Conservation (phyloP, 2,113 vertebrate species). For the Macroglossus sobrinus region DNA sequence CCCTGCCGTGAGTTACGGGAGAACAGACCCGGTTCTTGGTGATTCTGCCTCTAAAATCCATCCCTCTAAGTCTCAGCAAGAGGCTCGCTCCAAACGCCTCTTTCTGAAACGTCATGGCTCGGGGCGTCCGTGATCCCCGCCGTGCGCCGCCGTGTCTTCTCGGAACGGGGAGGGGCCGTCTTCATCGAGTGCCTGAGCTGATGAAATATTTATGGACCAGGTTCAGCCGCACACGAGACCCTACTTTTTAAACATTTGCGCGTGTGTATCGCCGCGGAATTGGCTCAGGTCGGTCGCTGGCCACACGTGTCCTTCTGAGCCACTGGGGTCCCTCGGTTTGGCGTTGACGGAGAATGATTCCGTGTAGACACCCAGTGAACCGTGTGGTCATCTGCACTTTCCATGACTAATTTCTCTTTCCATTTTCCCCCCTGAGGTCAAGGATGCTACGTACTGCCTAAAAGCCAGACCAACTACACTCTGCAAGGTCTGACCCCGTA, state of each 20-base stretch:
- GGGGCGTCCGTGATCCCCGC: not conserved
- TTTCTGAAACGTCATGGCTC: not conserved
- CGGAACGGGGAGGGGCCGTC: not conserved
- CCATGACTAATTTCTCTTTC: not conserved
- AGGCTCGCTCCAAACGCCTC: not conserved
- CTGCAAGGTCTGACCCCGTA: fast-evolving
- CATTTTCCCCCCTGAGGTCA: fast-evolving
- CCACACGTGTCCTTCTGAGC: not conserved
- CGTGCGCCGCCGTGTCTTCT: not conserved
- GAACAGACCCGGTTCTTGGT: fast-evolving
- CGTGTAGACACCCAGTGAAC: not conserved
- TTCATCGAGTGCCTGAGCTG: not conserved
- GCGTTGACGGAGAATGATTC: not conserved
- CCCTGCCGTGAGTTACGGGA: no score
- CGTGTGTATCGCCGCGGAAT: not conserved
- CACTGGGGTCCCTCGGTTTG: not conserved
- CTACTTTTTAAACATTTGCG: not conserved
- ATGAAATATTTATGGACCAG: not conserved
- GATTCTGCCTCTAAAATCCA: not conserved
- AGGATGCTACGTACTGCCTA: fast-evolving
- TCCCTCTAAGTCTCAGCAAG: not conserved
- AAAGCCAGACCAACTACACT: fast-evolving
- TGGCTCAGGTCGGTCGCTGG: not conserved
- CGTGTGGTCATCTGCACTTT: not conserved
- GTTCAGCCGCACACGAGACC: not conserved